Conservation (phyloP, 2,113 vertebrate species). For the Orycteropus afer region DNA sequence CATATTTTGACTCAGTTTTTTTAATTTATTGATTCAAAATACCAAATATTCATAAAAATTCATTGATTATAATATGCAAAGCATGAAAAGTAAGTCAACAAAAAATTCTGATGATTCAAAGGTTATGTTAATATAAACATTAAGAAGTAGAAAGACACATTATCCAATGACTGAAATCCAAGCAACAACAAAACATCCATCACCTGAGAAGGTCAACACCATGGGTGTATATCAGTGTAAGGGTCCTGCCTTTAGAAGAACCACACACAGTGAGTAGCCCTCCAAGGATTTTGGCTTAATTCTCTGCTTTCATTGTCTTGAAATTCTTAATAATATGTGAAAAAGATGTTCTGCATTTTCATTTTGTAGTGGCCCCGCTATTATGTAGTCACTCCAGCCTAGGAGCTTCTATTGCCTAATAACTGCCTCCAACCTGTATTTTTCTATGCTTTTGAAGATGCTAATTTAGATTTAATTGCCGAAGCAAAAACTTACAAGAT, state of each 20-base stretch:
- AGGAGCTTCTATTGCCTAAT: not conserved
- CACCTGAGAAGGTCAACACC: not conserved
- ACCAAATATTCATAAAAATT: not conserved
- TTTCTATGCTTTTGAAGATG: not conserved
- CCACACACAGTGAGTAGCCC: accelerated
- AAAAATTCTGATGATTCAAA: not conserved
- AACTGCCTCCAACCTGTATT: not conserved
- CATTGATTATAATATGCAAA: not conserved
- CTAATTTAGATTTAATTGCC: not conserved
- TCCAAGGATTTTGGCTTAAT: not conserved
- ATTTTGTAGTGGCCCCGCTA: not conserved
- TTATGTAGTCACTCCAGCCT: not conserved
- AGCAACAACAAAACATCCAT: not conserved
- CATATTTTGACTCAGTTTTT: not conserved
- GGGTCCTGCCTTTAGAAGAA: not conserved
- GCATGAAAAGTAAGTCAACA: not conserved
- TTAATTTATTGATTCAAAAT: not conserved
- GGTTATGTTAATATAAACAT: not conserved
- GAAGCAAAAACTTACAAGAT: not conserved
- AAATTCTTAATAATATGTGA: not conserved
- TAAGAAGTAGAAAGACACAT: not conserved
- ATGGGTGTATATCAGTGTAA: accelerated
- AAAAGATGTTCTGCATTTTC: not conserved
- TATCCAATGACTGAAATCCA: not conserved
- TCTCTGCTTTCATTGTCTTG: accelerated